phyloP scores from a whole-genome alignment of 2,797 vertebrate genomes.

The Hydrolagus colliei region DNA sequence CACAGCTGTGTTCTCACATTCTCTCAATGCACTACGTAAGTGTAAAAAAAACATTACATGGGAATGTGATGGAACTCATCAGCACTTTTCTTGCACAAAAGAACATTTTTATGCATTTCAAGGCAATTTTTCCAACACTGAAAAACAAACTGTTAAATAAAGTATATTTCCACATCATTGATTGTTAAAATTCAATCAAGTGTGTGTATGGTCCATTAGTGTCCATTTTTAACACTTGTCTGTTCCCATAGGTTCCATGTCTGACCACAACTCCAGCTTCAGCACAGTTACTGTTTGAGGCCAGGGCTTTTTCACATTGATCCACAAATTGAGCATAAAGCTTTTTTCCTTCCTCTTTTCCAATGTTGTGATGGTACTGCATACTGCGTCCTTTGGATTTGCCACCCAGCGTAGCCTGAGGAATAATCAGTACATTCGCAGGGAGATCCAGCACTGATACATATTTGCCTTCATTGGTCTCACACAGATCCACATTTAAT shows the following conservation, averaged over 20 bases:
- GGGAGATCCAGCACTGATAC: slow-evolving; percentile 77
- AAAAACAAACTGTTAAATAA: not conserved
- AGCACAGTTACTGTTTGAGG: slow-evolving; percentile 49
- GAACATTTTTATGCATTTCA: not conserved
- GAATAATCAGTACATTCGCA: slow-evolving; percentile 77
- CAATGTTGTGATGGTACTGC: slow-evolving; percentile 85
- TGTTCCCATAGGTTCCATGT: slow-evolving; percentile 85
- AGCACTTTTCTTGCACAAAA: not conserved
- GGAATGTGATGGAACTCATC: not conserved
- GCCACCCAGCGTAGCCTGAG: slow-evolving; percentile 89
- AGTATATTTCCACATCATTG: not conserved
- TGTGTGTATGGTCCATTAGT: slow-evolving; percentile 90
- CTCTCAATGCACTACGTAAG: too few species aligned
- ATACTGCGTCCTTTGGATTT: slow-evolving; percentile 73
- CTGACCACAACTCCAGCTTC: slow-evolving; percentile 56
- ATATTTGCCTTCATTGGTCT: slow-evolving; percentile 65
- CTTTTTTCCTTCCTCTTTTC: slow-evolving; percentile 74
- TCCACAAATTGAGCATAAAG: slow-evolving; percentile 74
- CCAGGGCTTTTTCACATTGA: slow-evolving; percentile 69
- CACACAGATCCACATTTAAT: slow-evolving; percentile 78
- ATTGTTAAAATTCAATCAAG: slow-evolving; percentile 78
- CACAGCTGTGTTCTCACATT: too few species aligned
- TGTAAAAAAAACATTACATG: too few species aligned
- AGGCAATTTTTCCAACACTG: not conserved
- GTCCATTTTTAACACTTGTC: slow-evolving; percentile 81